phyloP scores from a whole-genome alignment of 2,888 invertebrate genomes.

The Microlaimidae sp. region DNA sequence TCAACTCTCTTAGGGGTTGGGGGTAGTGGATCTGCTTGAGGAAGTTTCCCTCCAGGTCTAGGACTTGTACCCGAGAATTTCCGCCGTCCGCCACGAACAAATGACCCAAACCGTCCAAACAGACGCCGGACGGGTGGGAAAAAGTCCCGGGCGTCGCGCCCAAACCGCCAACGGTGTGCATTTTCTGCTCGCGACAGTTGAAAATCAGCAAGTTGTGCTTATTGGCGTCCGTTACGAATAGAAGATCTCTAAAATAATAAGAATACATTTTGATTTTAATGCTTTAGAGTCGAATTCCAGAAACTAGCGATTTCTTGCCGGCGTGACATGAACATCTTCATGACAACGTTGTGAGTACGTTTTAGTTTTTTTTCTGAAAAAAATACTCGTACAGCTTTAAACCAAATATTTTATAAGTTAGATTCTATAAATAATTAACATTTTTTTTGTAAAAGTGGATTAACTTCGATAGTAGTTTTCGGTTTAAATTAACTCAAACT shows the following conservation, averaged over 20 bases:
- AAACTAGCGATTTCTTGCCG: too few relatives aligned
- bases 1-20: neutral
- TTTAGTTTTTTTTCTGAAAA: too few relatives aligned
- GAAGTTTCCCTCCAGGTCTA: slow-evolving; percentile 11
- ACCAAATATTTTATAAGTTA: too few relatives aligned
- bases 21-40: slow-evolving; percentile 7
- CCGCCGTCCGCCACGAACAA: slow-evolving; percentile 11
- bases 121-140: slow-evolving; percentile 3
- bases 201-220: slow-evolving; percentile 5
- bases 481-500: too few relatives aligned
- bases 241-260: neutral
- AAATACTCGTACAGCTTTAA: too few relatives aligned
- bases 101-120: slow-evolving; percentile 8
- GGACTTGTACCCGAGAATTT: slow-evolving; percentile 10
- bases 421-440: too few relatives aligned
- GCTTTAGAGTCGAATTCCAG: too few relatives aligned
- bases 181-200: neutral
- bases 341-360: too few relatives aligned
- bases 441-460: too few relatives aligned
- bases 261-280: too few relatives aligned
- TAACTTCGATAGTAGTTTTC: too few relatives aligned
- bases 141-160: slow-evolving; percentile 12
- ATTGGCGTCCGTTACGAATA: neutral
- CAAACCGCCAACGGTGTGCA: slow-evolving; percentile 5
- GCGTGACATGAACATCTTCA: too few relatives aligned